These are phyloP conservation scores for Cryptus viduatorius DNA, from an alignment of 2,888 invertebrate species.

Conservation along the genomic window DNA sequence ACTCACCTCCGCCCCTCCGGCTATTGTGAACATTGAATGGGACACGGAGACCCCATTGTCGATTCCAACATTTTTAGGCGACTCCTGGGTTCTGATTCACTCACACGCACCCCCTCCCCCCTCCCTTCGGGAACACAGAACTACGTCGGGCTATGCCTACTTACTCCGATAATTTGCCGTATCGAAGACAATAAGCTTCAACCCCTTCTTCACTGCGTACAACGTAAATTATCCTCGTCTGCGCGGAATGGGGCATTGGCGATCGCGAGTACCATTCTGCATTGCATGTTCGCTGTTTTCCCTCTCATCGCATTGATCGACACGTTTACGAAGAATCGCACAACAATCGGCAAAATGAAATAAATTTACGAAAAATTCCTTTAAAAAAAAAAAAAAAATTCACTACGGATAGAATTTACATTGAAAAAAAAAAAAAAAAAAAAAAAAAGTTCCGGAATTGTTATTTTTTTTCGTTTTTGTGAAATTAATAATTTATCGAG, in stretches of 20 bases:
- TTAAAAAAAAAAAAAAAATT: background rate
- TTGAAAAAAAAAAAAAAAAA: background rate
- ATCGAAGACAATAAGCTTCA: slow-evolving; percentile 48
- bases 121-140: background rate
- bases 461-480: too few species aligned
- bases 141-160: slow-evolving; percentile 21
- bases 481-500: too few species aligned
- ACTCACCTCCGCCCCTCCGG: slow-evolving; percentile 42
- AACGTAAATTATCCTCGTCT: slow-evolving; percentile 47
- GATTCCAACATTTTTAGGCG: slow-evolving; percentile 59
- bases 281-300: slow-evolving; percentile 14
- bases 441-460: background rate
- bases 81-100: slow-evolving; percentile 48
- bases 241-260: background rate
- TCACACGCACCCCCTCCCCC: slow-evolving; percentile 29
- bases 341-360: background rate
- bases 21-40: slow-evolving; percentile 74
- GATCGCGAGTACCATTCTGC: slow-evolving; percentile 1
- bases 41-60: slow-evolving; percentile 69
- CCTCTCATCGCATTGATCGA: background rate
- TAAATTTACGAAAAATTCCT: background rate
- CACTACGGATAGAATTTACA: background rate
- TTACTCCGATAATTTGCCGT: slow-evolving; percentile 45
- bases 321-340: background rate
- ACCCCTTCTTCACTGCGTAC: background rate